phyloP scores from a whole-genome alignment of 2,113 vertebrate species.

The Scomber japonicus region DNA sequence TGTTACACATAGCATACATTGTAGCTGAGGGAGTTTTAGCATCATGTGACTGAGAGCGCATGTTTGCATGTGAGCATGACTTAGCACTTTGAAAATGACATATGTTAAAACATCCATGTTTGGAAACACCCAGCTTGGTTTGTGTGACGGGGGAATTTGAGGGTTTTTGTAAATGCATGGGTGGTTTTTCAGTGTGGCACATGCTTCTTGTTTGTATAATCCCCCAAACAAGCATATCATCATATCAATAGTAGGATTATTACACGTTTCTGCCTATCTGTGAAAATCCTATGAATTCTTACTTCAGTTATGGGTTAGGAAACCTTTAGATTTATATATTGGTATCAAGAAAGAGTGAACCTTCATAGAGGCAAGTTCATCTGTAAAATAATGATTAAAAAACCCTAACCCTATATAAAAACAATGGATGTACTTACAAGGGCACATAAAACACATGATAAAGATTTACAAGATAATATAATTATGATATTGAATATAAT shows the following conservation, averaged over 20 bases:
- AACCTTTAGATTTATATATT: neutral
- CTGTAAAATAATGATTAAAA: too few relatives aligned
- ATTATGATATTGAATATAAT: neutral
- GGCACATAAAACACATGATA: neutral
- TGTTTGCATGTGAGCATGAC: constrained; percentile 41
- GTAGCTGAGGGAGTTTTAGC: constrained; percentile 9
- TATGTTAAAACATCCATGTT: neutral
- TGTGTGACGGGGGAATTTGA: constrained; percentile 51
- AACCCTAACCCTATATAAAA: too few relatives aligned
- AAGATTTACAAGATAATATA: neutral
- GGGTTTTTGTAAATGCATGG: constrained; percentile 23
- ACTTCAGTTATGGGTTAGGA: neutral
- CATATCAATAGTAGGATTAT: constrained; percentile 26
- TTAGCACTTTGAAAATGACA: neutral
- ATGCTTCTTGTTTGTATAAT: neutral
- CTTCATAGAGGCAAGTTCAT: neutral
- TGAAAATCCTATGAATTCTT: neutral
- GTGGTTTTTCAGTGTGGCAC: constrained; percentile 26
- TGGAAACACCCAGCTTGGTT: constrained; percentile 58
- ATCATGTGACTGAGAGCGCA: constrained; percentile 25
- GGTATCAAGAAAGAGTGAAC: constrained; percentile 6
- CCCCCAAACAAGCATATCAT: neutral
- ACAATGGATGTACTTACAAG: neutral
- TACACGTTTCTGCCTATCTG: neutral
- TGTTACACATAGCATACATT: accelerated